Percentiles rank a stretch among this genome's conserved stretches.
Evolutionary conservation across 1,140 invertebrate species (phyloP).

Genomic region (Orius insidiosus): DNA sequence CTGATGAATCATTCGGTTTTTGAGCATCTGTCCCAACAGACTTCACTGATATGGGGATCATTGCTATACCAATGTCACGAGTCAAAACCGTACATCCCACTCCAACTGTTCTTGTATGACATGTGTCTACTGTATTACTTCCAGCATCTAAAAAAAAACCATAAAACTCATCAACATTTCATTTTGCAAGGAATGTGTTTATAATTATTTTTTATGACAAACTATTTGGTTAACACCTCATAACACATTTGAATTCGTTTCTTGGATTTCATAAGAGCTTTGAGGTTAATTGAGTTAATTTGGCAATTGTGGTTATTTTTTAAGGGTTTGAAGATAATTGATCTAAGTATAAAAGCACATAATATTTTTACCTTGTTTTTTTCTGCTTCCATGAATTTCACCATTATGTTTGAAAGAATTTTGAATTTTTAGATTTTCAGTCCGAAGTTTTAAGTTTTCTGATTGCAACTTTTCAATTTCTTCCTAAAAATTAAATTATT

Average conservation of each 20-base stretch:
- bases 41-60: not conserved
- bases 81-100: conserved; percentile 46
- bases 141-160: too few species aligned
- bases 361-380: conserved; percentile 1
- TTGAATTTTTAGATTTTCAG: not conserved
- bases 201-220: too few species aligned
- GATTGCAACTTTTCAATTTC: not conserved
- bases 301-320: too few species aligned
- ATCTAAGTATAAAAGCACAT: not conserved
- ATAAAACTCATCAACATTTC: too few species aligned
- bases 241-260: too few species aligned
- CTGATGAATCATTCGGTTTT: conserved; percentile 16
- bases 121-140: conserved; percentile 1
- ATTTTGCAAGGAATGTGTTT: too few species aligned
- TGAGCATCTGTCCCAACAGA: conserved; percentile 13
- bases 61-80: conserved; percentile 39
- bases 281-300: too few species aligned
- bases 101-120: conserved; percentile 37
- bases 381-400: not conserved
- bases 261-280: too few species aligned
- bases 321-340: too few species aligned
- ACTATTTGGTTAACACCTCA: too few species aligned
- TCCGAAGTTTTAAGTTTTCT: not conserved
- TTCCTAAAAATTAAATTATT: not conserved
- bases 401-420: not conserved